Evolutionary conservation across 2,113 vertebrate species (phyloP).

Genomic region (Gopherus flavomarginatus): DNA sequence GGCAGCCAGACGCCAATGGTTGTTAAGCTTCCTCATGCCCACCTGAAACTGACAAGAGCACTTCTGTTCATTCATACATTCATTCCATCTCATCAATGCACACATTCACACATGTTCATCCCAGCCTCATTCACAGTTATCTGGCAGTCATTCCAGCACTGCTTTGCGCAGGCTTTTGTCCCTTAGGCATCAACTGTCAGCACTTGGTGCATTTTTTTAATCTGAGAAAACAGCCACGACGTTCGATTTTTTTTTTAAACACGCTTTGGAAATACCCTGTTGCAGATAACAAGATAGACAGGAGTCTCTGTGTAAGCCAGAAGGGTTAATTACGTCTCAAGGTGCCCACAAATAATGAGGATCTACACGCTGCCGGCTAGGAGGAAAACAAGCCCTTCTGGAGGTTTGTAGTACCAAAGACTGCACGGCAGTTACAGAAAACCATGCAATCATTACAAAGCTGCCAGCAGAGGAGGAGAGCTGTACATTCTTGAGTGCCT

Average conservation of each 20-base stretch:
- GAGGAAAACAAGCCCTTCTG: constrained; percentile 2
- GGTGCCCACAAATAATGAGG: constrained; percentile 35
- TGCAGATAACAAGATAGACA: constrained; percentile 29
- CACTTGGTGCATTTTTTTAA: constrained; percentile 42
- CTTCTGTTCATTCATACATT: background rate
- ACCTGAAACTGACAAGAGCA: background rate
- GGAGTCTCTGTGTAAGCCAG: background rate
- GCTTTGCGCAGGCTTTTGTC: constrained; percentile 49
- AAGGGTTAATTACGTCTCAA: background rate
- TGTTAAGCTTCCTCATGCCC: background rate
- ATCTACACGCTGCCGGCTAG: background rate
- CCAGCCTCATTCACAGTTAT: background rate
- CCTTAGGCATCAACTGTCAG: constrained; percentile 67
- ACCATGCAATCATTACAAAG: background rate
- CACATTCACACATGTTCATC: constrained; percentile 2
- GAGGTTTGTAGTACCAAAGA: background rate
- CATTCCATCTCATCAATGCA: background rate
- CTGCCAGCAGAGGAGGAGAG: background rate
- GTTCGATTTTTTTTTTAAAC: constrained; percentile 17
- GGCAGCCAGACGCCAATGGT: background rate
- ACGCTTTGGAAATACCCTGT: constrained; percentile 41
- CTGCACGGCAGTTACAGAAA: background rate
- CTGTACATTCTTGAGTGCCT: background rate
- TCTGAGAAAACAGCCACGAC: constrained; percentile 55
- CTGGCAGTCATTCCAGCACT: background rate